Percentiles rank a stretch among this genome's conserved stretches.
phyloP scores from a whole-genome alignment of 2,888 invertebrate genomes.

The Brachycybe producta region DNA sequence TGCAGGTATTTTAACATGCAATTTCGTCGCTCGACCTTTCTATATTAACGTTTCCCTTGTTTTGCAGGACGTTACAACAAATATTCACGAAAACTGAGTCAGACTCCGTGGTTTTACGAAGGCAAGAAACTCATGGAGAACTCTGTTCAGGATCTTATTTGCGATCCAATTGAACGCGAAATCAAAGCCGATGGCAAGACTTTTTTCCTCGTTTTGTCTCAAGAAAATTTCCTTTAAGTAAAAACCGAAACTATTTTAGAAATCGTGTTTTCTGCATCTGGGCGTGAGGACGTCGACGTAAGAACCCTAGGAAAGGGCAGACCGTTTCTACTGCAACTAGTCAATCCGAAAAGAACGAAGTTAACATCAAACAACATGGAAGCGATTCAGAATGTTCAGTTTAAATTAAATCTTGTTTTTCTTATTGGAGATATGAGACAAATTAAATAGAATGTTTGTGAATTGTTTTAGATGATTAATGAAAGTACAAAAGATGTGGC shows the following conservation, averaged over 20 bases:
- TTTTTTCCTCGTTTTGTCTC: background rate
- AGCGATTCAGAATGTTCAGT: slow-evolving; percentile 43
- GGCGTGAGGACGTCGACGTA: slow-evolving; percentile 95
- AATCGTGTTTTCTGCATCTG: slow-evolving; percentile 76
- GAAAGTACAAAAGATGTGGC: slow-evolving; percentile 40
- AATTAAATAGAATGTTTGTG: no score
- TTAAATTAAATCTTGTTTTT: slow-evolving; percentile 8
- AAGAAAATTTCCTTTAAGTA: background rate
- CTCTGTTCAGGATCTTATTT: slow-evolving; percentile 85
- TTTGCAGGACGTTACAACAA: slow-evolving; percentile 62
- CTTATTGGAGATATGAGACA: background rate
- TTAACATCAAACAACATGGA: slow-evolving; percentile 42
- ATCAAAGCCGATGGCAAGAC: slow-evolving; percentile 43
- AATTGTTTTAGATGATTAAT: slow-evolving; percentile 41
- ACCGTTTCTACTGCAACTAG: slow-evolving; percentile 80
- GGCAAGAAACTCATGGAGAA: slow-evolving; percentile 63
- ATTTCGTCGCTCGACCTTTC: background rate
- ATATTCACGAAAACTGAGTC: slow-evolving; percentile 66
- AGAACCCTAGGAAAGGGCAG: slow-evolving; percentile 54
- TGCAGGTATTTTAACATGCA: slow-evolving; percentile 35
- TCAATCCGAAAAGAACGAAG: slow-evolving; percentile 47
- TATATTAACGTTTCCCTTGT: slow-evolving; percentile 22
- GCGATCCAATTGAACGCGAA: slow-evolving; percentile 47
- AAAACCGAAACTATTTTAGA: slow-evolving; percentile 34
- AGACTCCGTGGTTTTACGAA: slow-evolving; percentile 85